Evolutionary conservation across 1,140 invertebrate genomes (phyloP), one percentile per base, ranked within the genome.

Genomic region (Zaprionus davidi): DNA sequence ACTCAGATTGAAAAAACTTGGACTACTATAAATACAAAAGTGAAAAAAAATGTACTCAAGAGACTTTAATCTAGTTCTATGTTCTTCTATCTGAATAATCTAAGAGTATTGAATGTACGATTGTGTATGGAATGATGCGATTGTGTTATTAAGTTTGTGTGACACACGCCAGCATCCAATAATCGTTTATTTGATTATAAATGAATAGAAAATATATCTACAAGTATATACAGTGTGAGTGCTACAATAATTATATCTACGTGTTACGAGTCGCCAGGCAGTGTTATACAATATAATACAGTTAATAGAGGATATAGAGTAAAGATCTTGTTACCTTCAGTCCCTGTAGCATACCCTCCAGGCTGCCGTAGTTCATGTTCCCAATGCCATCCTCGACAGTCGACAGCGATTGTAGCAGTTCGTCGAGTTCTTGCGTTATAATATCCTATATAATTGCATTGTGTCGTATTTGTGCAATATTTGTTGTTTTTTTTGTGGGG

Each of bases 281-380:
- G 76, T 88, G 81, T 64, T 26, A 12, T 64, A 20, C 4, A 51
- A 31, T 38, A 20, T 24, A 44, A 17, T 41, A 26, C 1, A 20
- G 38, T 28, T 20, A 46, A 17, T 46, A 17, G 6, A 28, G 26
- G 41, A 15, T 44, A 11, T 49, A 28, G 13, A 46, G 6, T 11
- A 20, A 49, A 36, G 36, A 60, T 57, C 74, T 62, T 93, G 94
- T 96, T 93, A 97, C 96, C 95, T 93, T 94, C 26, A 96, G 93
- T 78, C 95, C 95, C 55, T 94, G 93, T 56, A 96, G 94, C 95
- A 97, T 96, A 41, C 94, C 93, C 60, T 95, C 93, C 66, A 96
- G 94, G 91, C 94, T 96, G 85, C 95, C 94, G 62, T 94, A 93
- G n/a, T 96, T 96, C 69, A 97, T 93, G 82, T 94, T 93, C 28